phyloP scores from a whole-genome alignment of 2,888 invertebrate species.

The Cataglyphis albicans region DNA sequence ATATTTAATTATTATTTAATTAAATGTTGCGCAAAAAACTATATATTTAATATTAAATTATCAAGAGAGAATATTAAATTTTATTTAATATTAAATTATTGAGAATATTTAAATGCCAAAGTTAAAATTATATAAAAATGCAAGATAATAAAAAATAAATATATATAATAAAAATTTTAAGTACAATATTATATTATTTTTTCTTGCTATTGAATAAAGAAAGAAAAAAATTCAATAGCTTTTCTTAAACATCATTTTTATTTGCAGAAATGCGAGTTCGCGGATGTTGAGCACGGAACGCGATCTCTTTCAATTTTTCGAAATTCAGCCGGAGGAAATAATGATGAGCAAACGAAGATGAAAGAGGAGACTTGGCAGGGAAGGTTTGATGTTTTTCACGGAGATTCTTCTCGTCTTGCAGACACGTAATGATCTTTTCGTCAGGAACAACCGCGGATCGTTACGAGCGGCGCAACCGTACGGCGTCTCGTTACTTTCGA shows the following conservation, averaged over 20 bases:
- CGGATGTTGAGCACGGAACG: background rate
- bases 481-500: constrained; percentile 32
- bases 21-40: background rate
- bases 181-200: background rate
- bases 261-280: constrained; percentile 14
- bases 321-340: constrained; percentile 30
- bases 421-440: constrained; percentile 50
- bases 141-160: constrained; percentile 8
- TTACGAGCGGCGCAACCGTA: constrained; percentile 23
- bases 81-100: background rate
- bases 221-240: background rate
- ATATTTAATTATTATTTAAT: background rate
- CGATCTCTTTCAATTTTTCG: constrained; percentile 30
- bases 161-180: background rate
- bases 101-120: background rate
- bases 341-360: constrained; percentile 15
- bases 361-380: constrained; percentile 11
- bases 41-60: background rate
- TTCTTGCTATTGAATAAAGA: background rate
- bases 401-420: constrained; percentile 35
- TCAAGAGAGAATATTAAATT: background rate
- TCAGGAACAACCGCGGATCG: constrained; percentile 42
- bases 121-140: background rate
- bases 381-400: constrained; percentile 16
- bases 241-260: constrained; percentile 21